Percentiles rank a stretch among this genome's conserved stretches.
phyloP scores from a whole-genome alignment of 2,113 vertebrate genomes.

The Gymnobelideus leadbeateri region DNA sequence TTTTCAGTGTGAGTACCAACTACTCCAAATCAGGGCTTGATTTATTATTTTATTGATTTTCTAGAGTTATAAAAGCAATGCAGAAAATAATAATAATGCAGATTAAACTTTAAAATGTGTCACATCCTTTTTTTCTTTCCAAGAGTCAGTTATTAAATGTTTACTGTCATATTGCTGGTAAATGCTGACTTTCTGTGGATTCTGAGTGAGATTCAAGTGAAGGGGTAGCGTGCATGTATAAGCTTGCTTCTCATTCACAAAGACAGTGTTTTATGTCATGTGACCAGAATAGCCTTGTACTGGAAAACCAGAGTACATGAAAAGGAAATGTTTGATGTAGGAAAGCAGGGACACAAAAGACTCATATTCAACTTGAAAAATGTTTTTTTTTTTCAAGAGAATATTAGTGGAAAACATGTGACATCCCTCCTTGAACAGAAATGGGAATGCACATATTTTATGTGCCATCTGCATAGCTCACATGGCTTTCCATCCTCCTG shows the following conservation, averaged over 20 bases:
- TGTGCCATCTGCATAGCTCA: too few relatives aligned
- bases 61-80: background rate
- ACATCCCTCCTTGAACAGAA: background rate
- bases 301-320: background rate
- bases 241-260: background rate
- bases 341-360: background rate
- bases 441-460: fast-evolving
- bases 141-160: background rate
- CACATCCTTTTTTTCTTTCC: background rate
- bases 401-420: background rate
- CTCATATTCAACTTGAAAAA: background rate
- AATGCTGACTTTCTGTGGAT: constrained; percentile 46
- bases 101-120: background rate
- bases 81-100: background rate
- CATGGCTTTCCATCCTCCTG: background rate
- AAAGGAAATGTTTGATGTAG: background rate
- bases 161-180: background rate
- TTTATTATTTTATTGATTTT: background rate
- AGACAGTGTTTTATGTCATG: background rate
- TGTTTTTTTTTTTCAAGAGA: background rate
- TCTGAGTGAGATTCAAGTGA: constrained; percentile 31
- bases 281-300: background rate
- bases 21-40: background rate
- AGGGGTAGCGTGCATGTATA: background rate
- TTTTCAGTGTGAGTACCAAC: background rate